These are phyloP conservation scores for Octonoba sinensis DNA, from an alignment of 2,888 invertebrate species.

Conservation along the genomic window DNA sequence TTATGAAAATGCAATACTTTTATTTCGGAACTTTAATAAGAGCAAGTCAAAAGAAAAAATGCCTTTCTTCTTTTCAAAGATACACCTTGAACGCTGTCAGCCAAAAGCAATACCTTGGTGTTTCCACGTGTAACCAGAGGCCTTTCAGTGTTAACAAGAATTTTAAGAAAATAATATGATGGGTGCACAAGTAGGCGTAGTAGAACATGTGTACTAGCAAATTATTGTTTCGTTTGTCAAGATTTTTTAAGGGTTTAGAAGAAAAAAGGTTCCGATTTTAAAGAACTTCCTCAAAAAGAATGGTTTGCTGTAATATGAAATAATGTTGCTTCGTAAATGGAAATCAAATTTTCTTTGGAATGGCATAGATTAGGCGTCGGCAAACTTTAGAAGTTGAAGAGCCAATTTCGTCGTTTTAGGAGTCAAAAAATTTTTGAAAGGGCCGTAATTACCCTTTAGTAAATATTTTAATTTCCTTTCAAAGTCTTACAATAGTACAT, in stretches of 20 bases:
- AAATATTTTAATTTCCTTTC: too few species aligned
- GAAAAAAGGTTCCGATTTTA: not conserved
- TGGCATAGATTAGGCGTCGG: too few species aligned
- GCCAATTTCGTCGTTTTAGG: too few species aligned
- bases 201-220: constrained; percentile 46
- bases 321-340: constrained; percentile 6
- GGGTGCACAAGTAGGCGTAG: constrained; percentile 57
- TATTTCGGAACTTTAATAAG: too few species aligned
- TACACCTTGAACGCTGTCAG: constrained; percentile 37
- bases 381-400: too few species aligned
- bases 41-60: too few species aligned
- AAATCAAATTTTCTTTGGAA: not conserved
- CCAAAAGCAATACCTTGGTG: constrained; percentile 62
- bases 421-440: too few species aligned
- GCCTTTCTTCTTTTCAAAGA: constrained; percentile 25
- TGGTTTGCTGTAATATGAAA: not conserved
- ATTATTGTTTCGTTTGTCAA: constrained; percentile 1
- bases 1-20: too few species aligned
- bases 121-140: constrained; percentile 55
- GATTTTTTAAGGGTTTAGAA: constrained; percentile 8
- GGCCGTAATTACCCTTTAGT: too few species aligned
- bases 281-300: too few species aligned
- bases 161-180: constrained; percentile 23
- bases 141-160: constrained; percentile 59
- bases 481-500: too few species aligned